Base-by-base conservation (phyloP, 1,140 invertebrate species). In the Drosophila subpulchrella region DNA sequence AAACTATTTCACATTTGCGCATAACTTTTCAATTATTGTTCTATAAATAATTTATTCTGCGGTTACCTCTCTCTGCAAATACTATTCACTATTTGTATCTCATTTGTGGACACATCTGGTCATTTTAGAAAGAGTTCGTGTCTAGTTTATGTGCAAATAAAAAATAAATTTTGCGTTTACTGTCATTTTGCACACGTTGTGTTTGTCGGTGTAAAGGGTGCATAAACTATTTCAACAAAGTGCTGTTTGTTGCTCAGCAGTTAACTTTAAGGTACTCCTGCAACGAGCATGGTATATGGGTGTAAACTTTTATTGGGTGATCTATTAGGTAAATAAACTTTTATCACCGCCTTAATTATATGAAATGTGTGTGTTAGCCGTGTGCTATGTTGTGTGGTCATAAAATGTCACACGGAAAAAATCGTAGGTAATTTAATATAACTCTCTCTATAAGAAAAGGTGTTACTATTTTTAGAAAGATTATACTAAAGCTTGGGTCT, bases 301-400 rank as follows among this genome's bases (percentile, higher is more conserved):
- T 41, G 27, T 41, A 8, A 42, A 42, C 38, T 44, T 62, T 58
- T 42, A 62, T 58, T 32, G 38, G 36, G 15, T 39, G 51, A 32
- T 56, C 50, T 30, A 30, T 41, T 62, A 32, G 32, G 51, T 58
- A 34, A 62, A 62, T 61, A 61, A 61, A 62, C 36, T 38, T 32
- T 62, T 62, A 62, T 34, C 17, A 17, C 13, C 38, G 13, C 27
- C 27, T 57, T 58, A 57, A 62, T 62, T 62, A 42, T 13, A 11
- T 17, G 24, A 1, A 38, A 51, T 60, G 32, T 27, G 24, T 41
- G 10, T 32, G 15, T 20, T 48, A 20, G 27, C 44, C 13, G 17
- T 11, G 24, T 36, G 50, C 8, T 27, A 11, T 47, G 30, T 20
- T 20, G 59, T 5, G 11, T 3, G 10, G 20, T 12, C 20, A 12